phyloP scores from a whole-genome alignment of 1,140 invertebrate species.

The Ladona fulva region DNA sequence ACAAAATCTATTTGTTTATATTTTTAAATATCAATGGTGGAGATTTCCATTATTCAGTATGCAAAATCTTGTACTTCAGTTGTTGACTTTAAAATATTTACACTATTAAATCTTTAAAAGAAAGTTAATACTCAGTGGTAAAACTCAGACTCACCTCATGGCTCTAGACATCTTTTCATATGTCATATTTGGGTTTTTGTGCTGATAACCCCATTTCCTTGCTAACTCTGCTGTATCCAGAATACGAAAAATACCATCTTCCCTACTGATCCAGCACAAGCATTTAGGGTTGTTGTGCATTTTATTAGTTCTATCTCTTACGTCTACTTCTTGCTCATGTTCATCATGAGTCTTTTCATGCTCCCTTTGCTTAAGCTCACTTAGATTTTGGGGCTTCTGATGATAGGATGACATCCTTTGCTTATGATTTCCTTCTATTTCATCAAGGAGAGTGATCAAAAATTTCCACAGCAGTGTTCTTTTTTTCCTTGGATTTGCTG shows the following conservation, averaged over 20 bases:
- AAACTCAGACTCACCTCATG: constrained; percentile 21
- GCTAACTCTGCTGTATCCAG: constrained; percentile 21
- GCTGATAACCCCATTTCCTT: constrained; percentile 19
- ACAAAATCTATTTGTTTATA: too few relatives aligned
- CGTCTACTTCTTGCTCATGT: too few relatives aligned
- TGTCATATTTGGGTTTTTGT: constrained; percentile 23
- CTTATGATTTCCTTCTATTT: background rate
- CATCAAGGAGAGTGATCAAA: background rate
- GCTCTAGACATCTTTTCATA: constrained; percentile 24
- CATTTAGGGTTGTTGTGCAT: background rate
- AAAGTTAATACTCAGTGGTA: too few relatives aligned
- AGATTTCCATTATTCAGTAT: too few relatives aligned
- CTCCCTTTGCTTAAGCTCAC: too few relatives aligned
- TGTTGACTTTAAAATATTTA: too few relatives aligned
- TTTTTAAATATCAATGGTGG: too few relatives aligned
- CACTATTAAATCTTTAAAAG: too few relatives aligned
- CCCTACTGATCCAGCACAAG: constrained; percentile 20
- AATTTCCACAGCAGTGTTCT: background rate
- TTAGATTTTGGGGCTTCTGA: too few relatives aligned
- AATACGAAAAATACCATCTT: constrained; percentile 22
- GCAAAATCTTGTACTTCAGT: too few relatives aligned
- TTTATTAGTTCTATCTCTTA: too few relatives aligned
- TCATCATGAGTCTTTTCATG: too few relatives aligned
- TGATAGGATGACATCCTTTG: background rate
- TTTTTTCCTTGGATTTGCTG: background rate